Evolutionary conservation across 2,113 vertebrate species (phyloP), one percentile per base, ranked within the genome.

Genomic region (Chunga burmeisteri): DNA sequence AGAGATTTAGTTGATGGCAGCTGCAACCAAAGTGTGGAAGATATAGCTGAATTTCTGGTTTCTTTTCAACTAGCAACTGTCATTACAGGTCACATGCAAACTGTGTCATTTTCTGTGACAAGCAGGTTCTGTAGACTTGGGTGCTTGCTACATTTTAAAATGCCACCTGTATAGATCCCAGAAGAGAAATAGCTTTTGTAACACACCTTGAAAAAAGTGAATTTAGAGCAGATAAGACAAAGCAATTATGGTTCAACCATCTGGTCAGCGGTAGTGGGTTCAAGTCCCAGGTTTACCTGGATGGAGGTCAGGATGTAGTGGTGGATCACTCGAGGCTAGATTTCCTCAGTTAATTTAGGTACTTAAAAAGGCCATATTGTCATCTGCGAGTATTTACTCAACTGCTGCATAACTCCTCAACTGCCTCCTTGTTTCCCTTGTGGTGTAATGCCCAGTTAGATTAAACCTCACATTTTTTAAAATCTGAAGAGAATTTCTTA

Each of bases 1-100:
- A 98, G 96, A 97, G 85, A 98, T 97, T 97, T 96, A 95, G 91
- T 88, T 95, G 96, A 96, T 98, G 98, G 98, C 98, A 98, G 94
- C 97, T 97, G 93, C 96, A 87, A 93, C 94, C 88, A 90, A 96
- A 98, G 86, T 95, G 96, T 98, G 92, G 86, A 97, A 97, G 97
- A 98, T 95, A 96, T 81, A 98, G 94, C 97, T 97, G 97, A 94
- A 96, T 96, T 98, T 97, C 94, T 96, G 95, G 94, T 98, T 97
- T 95, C 87, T 96, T 97, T 96, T 86, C 96, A 96, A 95, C 90
- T 88, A 85, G 66, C 73, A 90, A 93, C 93, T 96, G 96, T 95
- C 81, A 94, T 95, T 95, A 94, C 91, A 96, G 96, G 97, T 97
- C 97, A 95, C 84, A 97, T 75, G 94, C 94, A 97, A 97, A 97